Conservation (phyloP, 2,888 invertebrate species). For the Calameuta filiformis region DNA sequence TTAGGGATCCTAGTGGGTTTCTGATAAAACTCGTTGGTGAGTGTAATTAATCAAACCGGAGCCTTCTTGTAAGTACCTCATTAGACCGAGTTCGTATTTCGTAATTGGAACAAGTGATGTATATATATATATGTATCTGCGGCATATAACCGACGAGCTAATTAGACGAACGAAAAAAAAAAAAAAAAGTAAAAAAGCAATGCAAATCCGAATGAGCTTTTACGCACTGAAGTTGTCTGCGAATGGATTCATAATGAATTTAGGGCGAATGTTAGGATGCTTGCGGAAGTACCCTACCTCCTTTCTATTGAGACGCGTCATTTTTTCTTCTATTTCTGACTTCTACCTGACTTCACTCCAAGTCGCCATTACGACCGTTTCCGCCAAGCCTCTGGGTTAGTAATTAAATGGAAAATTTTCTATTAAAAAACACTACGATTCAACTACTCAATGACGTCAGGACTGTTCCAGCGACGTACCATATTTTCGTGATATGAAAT, state of each 20-base stretch:
- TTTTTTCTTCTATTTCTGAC: neutral
- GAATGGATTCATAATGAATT: neutral
- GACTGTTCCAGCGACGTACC: neutral
- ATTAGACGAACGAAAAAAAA: neutral
- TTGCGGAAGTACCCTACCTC: neutral
- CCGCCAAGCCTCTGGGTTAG: no score
- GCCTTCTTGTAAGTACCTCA: constrained; percentile 47
- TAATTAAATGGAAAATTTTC: no score
- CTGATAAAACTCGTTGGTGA: constrained; percentile 27
- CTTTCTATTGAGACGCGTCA: neutral
- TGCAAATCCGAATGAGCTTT: neutral
- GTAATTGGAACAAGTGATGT: constrained; percentile 47
- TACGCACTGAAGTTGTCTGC: neutral
- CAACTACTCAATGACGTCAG: neutral
- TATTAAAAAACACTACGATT: no score
- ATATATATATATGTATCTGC: constrained; percentile 6
- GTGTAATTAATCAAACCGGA: constrained; percentile 51
- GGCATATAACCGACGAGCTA: neutral
- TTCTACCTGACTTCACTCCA: neutral
- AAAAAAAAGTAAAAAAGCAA: neutral
- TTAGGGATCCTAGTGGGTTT: neutral
- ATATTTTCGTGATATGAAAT: neutral
- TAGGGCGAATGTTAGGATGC: neutral
- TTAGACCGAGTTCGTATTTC: constrained; percentile 48
- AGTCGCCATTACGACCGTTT: neutral